Evolutionary conservation across 2,797 vertebrate species (phyloP), one percentile per base, ranked within the genome.

Genomic region (Phalloptychus januarius): DNA sequence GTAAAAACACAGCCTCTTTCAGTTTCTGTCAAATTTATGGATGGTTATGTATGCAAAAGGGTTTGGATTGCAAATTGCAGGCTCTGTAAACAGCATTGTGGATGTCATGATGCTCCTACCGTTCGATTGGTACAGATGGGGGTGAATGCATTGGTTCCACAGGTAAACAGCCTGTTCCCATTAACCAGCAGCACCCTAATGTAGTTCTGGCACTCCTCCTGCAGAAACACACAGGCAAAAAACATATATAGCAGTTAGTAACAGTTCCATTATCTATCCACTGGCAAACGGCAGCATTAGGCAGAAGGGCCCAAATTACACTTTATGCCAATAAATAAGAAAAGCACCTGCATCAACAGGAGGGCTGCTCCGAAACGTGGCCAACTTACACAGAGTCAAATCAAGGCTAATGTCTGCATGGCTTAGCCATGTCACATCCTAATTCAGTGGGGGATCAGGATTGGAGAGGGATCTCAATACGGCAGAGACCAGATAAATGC

Each of bases 161-260:
- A 99, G 80, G 97, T 97, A 77, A 99, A 99, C 80, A 99, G 94
- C 77, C 97, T 94, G 93, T 98, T 96, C 2, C 97, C 97, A 16
- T 96, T 97, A 88, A 99, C 97, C 83, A 99, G 94, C 54, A 99
- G 97, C 61, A 99, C 98, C 79, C 98, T 96, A 87, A 99, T 97
- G 83, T 99, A 99, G 95, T 99, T 99, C 95, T 99, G 98, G 91
- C 98, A 99, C 90, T 99, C 98, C 84, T 99, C 98, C 98, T 99
- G 94, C 12, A 28, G 87, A 92, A 72, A 87, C 83, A 88, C 25
- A 78, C 70, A 58, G 25, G n/a, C 12, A 33, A 80, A 87, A 86
- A 79, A 89, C 81, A 90, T 83, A 86, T 54, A 83, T 79, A 90
- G 77, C 73, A 77, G 83, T 86, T 80, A 81, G 78, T 74, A 72